Evolutionary conservation across 2,888 invertebrate genomes (phyloP).

Genomic region (Eupithecia abbreviata): DNA sequence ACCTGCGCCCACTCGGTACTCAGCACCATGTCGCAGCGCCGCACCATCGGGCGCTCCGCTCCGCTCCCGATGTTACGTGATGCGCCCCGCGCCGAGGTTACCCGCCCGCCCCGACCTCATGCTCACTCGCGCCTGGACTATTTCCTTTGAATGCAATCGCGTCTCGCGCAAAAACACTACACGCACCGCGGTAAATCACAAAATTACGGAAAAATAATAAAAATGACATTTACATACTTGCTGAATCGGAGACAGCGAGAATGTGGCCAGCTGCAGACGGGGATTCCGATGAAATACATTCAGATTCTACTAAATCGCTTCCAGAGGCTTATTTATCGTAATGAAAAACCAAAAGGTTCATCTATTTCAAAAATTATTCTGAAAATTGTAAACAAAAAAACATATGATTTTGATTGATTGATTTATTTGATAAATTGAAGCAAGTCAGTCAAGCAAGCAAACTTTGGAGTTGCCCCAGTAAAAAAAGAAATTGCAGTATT

Average conservation of each 20-base stretch:
- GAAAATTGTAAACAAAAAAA: constrained; percentile 23
- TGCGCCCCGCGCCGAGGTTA: constrained; percentile 73
- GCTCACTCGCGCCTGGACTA: constrained; percentile 27
- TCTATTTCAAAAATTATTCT: background rate
- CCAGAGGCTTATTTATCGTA: background rate
- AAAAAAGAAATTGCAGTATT: background rate
- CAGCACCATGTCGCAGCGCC: constrained; percentile 87
- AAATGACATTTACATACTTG: constrained; percentile 85
- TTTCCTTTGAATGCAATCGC: constrained; percentile 17
- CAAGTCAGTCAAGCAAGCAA: constrained; percentile 5
- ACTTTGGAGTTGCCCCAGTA: background rate
- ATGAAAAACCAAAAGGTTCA: background rate
- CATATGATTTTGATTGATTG: constrained; percentile 30
- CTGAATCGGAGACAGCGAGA: constrained; percentile 79
- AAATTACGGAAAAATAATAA: constrained; percentile 46
- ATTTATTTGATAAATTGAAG: constrained; percentile 1
- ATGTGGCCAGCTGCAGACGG: constrained; percentile 76
- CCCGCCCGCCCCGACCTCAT: constrained; percentile 62
- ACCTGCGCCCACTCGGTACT: constrained; percentile 99
- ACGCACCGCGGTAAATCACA: constrained; percentile 53
- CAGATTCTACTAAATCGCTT: constrained; percentile 26
- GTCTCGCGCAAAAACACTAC: constrained; percentile 40
- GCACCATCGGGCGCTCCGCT: constrained; percentile 71
- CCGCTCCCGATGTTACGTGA: constrained; percentile 75
- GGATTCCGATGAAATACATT: constrained; percentile 65